Evolutionary conservation across 2,888 invertebrate genomes (phyloP), one percentile per base, ranked within the genome.

Genomic region (Drosophila falleni): DNA sequence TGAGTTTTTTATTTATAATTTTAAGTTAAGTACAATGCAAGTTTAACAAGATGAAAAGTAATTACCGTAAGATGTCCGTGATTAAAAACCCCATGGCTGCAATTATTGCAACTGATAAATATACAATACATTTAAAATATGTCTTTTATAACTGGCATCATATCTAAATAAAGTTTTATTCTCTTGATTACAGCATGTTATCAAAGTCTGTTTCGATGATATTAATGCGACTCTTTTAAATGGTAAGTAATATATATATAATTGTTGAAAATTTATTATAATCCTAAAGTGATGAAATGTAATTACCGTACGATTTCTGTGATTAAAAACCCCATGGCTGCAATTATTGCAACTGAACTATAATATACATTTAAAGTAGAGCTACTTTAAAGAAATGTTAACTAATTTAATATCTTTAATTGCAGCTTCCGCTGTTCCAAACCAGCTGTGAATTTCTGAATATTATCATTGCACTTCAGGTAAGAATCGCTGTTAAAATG

Each of bases 21-120:
- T 16, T 33, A 9, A 1, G 1, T 5, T 1, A 13, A 16, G 29
- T n/a, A 15, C 6, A 4, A 5, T 5, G 11, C 10, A 13, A 16
- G 19, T 44, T n/a, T 35, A n/a, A 46, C 29, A 19, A 55, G 86
- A 86, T 84, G 83, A 83, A 50, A 66, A 53, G 77, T 73, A 84
- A 86, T 86, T 86, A 86, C 86, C 83, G 86, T 86, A 76, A 58
- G 83, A 84, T 65, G 44, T 79, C 61, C 41, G 53, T 84, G 83
- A 80, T 79, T 77, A 70, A 59, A 80, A 83, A 77, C 69, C 46
- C 49, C 29, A 84, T 70, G 83, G 83, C 83, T 86, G 83, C 83
- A 83, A 71, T 66, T 73, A 58, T 83, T 86, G 81, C 78, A 83
- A 79, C 86, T 86, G 86, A 84, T 64, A 3, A 16, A 29, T 13